Base-by-base conservation (phyloP, 2,888 invertebrate species). In the Morpho helenor region DNA sequence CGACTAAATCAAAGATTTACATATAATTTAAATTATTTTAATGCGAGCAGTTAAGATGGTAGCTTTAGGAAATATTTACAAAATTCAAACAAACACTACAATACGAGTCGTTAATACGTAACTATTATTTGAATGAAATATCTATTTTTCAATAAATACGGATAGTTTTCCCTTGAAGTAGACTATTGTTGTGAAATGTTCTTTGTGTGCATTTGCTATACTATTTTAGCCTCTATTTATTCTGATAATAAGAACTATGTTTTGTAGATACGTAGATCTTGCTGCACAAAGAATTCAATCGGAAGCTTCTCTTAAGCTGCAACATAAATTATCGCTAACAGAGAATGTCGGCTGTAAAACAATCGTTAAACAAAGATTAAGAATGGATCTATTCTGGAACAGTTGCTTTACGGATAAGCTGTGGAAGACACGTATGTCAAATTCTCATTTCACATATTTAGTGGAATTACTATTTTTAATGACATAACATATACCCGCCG, bases 321-420 rank as follows among this genome's bases (percentile, higher is more conserved):
- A 79, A 69, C 74, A 81, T 84, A 86, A 84, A 84, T 85, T 87
- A 81, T 71, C 64, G 62, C 66, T 63, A 67, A 66, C 75, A 78
- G 72, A 75, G 77, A 73, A 72, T 71, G 72, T 64, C 67, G 70
- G 71, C 71, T 72, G 76, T 85, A 80, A 80, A 85, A 82, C 75
- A 76, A 80, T 80, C 82, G 80, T 84, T 80, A 84, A 83, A 80
- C 66, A 65, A 62, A 76, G 78, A 81, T 82, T 80, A 77, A 75
- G 73, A 74, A 68, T 69, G 72, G 69, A 68, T 70, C 66, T 67
- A 67, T 68, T 67, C 66, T 63, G 60, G 63, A 67, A 59, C 66
- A 65, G 57, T 65, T 61, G 63, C 64, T 66, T 63, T 66, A 65
- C 56, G 61, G 52, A 61, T 63, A 45, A 57, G 51, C 46, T 46